Percentiles rank a stretch among this genome's conserved stretches.
phyloP scores from a whole-genome alignment of 37 sponge, comb jelly and placozoan species.

The Eunapius fragilis region DNA sequence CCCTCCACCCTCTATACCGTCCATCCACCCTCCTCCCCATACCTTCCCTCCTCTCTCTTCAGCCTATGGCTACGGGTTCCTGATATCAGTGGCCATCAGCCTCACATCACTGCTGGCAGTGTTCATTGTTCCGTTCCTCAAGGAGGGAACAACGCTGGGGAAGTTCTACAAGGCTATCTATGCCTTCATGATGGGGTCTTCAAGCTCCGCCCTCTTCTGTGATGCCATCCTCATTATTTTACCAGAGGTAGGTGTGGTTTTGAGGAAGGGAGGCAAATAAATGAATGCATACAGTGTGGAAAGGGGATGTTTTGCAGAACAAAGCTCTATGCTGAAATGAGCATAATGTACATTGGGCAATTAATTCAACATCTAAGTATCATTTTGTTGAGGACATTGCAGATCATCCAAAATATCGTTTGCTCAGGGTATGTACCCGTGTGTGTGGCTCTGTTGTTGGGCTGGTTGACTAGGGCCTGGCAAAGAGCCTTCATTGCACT shows the following conservation, averaged over 20 bases:
- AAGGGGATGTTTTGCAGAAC: no score
- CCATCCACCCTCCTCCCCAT: neutral
- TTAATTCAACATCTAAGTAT: no score
- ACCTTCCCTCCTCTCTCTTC: neutral
- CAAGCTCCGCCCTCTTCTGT: constrained; percentile 68
- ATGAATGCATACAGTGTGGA: no score
- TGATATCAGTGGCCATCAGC: constrained; percentile 54
- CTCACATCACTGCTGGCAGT: constrained; percentile 59
- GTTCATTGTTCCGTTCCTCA: constrained; percentile 39
- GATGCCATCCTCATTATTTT: constrained; percentile 83
- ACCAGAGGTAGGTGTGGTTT: constrained; percentile 61
- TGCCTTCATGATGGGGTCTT: constrained; percentile 60
- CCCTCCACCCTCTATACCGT: neutral
- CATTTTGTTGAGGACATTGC: no score
- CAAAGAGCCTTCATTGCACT: no score
- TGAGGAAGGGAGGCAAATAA: neutral
- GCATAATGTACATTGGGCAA: no score
- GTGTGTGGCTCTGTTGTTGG: no score
- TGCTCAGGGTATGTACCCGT: no score
- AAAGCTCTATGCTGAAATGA: no score
- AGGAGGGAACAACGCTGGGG: neutral
- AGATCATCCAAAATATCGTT: no score
- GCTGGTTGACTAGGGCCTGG: no score
- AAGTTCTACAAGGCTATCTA: constrained; percentile 44
- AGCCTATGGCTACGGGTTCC: constrained; percentile 83